Conservation (phyloP, 2,888 invertebrate species). For the Hipparchia semele region DNA sequence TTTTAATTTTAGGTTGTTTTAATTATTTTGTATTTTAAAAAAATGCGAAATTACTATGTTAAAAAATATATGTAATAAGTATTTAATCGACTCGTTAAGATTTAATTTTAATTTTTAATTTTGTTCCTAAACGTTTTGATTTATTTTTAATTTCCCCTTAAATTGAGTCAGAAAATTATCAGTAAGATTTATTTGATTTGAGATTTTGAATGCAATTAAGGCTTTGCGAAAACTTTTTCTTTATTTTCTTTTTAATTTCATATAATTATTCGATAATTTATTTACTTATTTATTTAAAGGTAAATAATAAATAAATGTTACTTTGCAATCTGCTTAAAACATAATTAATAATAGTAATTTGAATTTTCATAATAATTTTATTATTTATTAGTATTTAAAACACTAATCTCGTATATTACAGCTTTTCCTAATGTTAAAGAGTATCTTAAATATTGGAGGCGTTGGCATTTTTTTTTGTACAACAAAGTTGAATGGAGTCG, state of each 20-base stretch:
- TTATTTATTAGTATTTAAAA: neutral
- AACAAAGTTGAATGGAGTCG: neutral
- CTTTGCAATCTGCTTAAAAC: neutral
- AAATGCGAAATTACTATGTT: neutral
- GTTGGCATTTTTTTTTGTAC: neutral
- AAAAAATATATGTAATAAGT: neutral
- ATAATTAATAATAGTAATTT: neutral
- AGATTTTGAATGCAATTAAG: no score
- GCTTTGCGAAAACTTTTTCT: no score
- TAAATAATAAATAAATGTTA: neutral
- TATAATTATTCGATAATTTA: no score
- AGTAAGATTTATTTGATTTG: no score
- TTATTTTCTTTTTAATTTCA: no score
- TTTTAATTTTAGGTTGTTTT: constrained; percentile 12
- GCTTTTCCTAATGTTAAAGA: neutral
- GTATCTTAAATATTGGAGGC: neutral
- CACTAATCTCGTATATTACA: neutral
- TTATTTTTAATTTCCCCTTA: neutral
- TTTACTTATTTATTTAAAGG: no score
- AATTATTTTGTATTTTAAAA: neutral
- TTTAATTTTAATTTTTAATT: constrained; percentile 1
- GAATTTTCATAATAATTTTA: neutral
- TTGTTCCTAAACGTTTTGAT: constrained; percentile 9
- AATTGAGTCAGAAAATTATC: neutral
- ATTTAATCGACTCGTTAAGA: neutral